Base-by-base conservation (phyloP, 35 echinoderm and acorn worm genomes). In the Stichopus chloronotus region DNA sequence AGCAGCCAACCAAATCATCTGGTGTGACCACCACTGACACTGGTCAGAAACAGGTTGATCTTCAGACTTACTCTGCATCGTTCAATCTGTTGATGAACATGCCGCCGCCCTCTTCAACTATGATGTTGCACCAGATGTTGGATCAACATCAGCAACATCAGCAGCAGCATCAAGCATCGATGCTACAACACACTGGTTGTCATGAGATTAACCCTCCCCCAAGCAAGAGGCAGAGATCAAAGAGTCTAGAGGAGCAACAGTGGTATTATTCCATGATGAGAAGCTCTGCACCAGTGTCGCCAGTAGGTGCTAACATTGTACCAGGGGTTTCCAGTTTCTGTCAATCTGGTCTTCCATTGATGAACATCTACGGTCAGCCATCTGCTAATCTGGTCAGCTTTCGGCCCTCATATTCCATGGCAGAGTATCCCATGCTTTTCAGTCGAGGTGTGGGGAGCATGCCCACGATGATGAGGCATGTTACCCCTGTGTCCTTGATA, bases 201-300 rank as follows among this genome's bases (percentile, higher is more conserved):
- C 57, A 17, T 16, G 82, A 85, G 17, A 58, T 53, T 19, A 55
- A 58, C 23, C 87, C 60, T 63, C 87, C 87, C 52, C 60, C 87
- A 6, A 72, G 21, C 9, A 89, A 89, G 59, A 71, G 87, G 60
- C 87, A 72, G 87, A 91, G 76, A 24, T 77, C 90, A 0, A 91
- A 79, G 76, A 91, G 90, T 56, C 52, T 59, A 8, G 90, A 91
- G 56, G 90, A 91, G 76, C 90, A 91, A n/a, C 90, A 91, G 90
- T 91, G 90, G 90, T 91, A 91, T 77, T 91, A 78, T n/a, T 78
- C 69, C 25, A 91, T 91, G 90, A 91, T 91, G 90, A 57, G 90
- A 25, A 91, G 79, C 63, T 91, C 25, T 23, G 59, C 24, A 24
- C 85, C 59, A 8, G 12, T 63, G 10, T 63, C 85, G 10, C 85